Conservation (phyloP, 2,888 invertebrate genomes). For the Acanthosepion lycidas region DNA sequence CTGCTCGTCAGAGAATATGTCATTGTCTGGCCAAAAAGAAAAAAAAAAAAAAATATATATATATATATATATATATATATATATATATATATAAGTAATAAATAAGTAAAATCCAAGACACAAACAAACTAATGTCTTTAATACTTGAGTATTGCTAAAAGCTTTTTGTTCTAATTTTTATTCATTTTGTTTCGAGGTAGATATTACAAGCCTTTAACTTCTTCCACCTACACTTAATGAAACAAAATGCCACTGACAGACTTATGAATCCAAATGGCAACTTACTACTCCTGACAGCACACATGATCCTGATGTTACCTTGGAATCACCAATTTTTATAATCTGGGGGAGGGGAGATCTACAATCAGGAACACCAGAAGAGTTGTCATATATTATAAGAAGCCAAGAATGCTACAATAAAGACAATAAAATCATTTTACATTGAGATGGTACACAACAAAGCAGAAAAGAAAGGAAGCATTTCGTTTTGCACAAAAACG, state of each 20-base stretch:
- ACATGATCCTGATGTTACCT: no score
- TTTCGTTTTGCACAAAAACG: not conserved
- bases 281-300: no score
- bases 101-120: not conserved
- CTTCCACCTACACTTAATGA: not conserved
- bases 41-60: not conserved
- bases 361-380: not conserved
- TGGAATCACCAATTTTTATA: not conserved
- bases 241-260: not conserved
- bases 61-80: not conserved
- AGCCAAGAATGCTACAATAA: not conserved
- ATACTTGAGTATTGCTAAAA: slow-evolving; percentile 17
- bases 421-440: not conserved
- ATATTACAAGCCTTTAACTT: not conserved
- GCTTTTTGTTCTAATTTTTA: not conserved
- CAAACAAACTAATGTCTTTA: slow-evolving; percentile 6
- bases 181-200: not conserved
- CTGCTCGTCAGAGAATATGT: not conserved
- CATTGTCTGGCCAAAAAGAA: slow-evolving; percentile 18
- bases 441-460: not conserved
- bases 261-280: not conserved
- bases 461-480: not conserved
- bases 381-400: not conserved
- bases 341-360: not conserved
- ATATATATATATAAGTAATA: not conserved